Base-by-base conservation (phyloP, 2,888 invertebrate genomes). In the Entomobrya proxima region DNA sequence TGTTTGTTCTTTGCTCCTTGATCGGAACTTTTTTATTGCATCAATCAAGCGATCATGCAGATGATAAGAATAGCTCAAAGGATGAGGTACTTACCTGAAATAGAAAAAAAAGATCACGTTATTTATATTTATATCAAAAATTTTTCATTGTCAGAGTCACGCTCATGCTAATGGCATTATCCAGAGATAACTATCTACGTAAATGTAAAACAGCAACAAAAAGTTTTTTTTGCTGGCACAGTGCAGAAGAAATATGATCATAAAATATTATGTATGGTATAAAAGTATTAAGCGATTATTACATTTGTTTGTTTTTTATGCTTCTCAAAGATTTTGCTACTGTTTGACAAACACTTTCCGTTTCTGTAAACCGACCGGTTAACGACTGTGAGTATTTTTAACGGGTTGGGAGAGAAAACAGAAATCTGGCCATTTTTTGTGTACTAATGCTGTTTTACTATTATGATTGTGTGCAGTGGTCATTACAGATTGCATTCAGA, bases 21-120 rank as follows among this genome's bases (percentile, higher is more conserved):
- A n/a, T n/a, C n/a, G n/a, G n/a, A 52, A 52, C 5, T 11, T 9
- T 52, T 52, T 52, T 11, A 21, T 52, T 52, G 24, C 4, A 21
- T 21, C 7, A 52, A 18, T 18, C 21, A 52, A 52, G 21, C 21
- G 52, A 52, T 52, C 21, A 52, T 47, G 11, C 44, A 21, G 24
- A 44, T 24, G 67, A 24, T 24, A 44, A 69, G 44, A 24, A 24
- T n/a, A n/a, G 40, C 15, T 69, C 40, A 69, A 69, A 40, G 11
- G 67, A 40, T 24, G 13, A n/a, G 35, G 64, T 7, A 37, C 67
- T 69, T 69, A 69, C 67, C 67, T 69, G 40, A 40, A 69, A 69
- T 24, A 37, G 18, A 37, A 6, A 32, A n/a, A 15, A 69, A 69
- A 69, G 21, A 69, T 21, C 40, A 69, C 1, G 13, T 44, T 37